Evolutionary conservation across 64 coral and sea anemone genomes (phyloP), one percentile per base, ranked within the genome.

Genomic region (Pocillopora damicornis): DNA sequence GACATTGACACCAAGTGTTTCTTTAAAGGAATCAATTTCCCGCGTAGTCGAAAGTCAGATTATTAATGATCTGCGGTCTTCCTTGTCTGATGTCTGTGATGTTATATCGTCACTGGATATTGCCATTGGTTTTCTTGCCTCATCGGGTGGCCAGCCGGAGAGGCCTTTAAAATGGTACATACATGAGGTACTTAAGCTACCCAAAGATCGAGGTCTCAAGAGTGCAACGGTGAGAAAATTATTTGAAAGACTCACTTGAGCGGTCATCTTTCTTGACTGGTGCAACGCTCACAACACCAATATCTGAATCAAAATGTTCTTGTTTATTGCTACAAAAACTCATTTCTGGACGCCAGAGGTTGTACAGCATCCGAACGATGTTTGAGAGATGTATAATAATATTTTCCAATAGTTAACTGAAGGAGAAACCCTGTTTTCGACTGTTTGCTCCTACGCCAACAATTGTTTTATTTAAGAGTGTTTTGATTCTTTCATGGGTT

Each of bases 101-200:
- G 87, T 86, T 79, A 59, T 92, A 20, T 81, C 84, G 5, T 92
- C 90, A 35, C 35, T 92, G 35, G 90, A 92, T 35, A 92, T 92
- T 73, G 90, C 90, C 25, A 92, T 92, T 62, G 85, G 90, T 30
- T 92, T 92, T 57, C 64, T 92, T 17, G 77, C 90, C 20, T 92
- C 90, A 45, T 78, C 90, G 51, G 90, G 90, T 1, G 90, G 90
- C 37, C 63, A 45, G 30, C 10, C 66, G 37, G 56, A 61, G 30
- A 92, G 59, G 60, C 90, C 71, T 56, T 37, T 92, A 76, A 92
- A 79, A 59, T 37, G 72, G 20, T 92, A 92, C 60, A 79, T 92
- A 16, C 90, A 92, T 62, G 64, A 87, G 13, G 76, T 87, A n/a
- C 76, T 92, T 23, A 86, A 86, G 36, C 69, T 92, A 23, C 90